A percentile compares a stretch with the other conserved stretches of the same genome.
Evolutionary conservation across 2,888 invertebrate species (phyloP).

Genomic region (Hofmannophila pseudospretella): DNA sequence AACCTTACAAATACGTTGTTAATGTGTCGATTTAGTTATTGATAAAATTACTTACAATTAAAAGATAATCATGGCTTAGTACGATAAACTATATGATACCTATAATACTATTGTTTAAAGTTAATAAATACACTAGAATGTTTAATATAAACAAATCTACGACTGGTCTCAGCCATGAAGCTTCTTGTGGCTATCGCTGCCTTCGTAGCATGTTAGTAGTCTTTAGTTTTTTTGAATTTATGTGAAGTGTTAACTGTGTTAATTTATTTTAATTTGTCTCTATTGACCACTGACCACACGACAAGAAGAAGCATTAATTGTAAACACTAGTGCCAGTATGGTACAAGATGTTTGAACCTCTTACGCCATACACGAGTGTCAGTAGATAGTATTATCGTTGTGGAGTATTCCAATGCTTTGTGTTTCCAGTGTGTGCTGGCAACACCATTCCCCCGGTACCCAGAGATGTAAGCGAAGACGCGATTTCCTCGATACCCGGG

Average conservation of each 20-base stretch:
- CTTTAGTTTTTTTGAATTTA: not conserved
- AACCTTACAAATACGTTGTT: not conserved
- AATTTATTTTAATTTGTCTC: too few relatives aligned
- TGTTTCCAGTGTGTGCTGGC: constrained; percentile 42
- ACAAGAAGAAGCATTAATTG: too few relatives aligned
- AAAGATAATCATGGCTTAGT: not conserved
- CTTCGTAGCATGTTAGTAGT: constrained; percentile 32
- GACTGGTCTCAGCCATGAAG: constrained; percentile 27
- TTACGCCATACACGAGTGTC: too few relatives aligned
- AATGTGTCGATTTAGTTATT: not conserved
- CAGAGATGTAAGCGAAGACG: constrained; percentile 61
- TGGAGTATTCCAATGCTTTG: too few relatives aligned
- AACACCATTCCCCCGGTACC: constrained; percentile 39
- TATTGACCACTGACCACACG: too few relatives aligned
- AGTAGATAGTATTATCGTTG: too few relatives aligned
- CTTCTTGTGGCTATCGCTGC: constrained; percentile 29
- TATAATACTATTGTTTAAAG: not conserved
- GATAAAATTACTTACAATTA: not conserved
- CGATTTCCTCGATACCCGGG: constrained; percentile 44
- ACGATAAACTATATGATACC: not conserved
- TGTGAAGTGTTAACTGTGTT: too few relatives aligned
- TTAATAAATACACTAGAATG: not conserved
- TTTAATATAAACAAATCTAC: not conserved
- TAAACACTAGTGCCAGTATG: too few relatives aligned
- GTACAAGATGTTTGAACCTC: too few relatives aligned